Evolutionary conservation across 2,113 vertebrate genomes (phyloP), one percentile per base, ranked within the genome.

Genomic region (Ascaphus truei): DNA sequence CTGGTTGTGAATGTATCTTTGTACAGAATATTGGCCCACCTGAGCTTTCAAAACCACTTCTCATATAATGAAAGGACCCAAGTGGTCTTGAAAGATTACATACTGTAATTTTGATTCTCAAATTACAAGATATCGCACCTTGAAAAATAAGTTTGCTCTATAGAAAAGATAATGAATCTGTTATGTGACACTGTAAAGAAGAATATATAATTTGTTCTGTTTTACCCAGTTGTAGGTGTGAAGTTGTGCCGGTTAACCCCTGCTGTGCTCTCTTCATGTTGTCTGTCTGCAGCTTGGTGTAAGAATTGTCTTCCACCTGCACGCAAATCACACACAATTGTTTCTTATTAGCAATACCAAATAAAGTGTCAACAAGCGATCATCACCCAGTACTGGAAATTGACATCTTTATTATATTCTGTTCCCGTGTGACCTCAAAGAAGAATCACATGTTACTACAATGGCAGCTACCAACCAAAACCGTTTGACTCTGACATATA

Each of bases 311-410:
- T 72, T 78, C 66, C 75, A 76, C 73, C 77, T 81, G 78, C 77
- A 86, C 71, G 68, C 43, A 84, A 80, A 78, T 22, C 72, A 72
- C 43, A 77, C 79, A 79, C 16, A 62, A 22, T 76, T 72, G 78
- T 12, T 75, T 68, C 12, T 50, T 75, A 74, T 73, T 72, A 31
- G 43, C 34, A 72, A 34, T 27, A 77, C 64, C 63, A 77, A 80
- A 68, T 74, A 51, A 72, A 57, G 45, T 22, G 5, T 9, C 23
- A 53, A 30, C 51, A 16, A 30, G 26, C 27, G 8, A 25, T 25
- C 10, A 58, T 41, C 62, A 75, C 22, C 55, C 71, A 69, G n/a
- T 78, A 58, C 51, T 67, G 76, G 62, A 81, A 80, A 83, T 74
- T 31, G 59, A 63, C 62, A 76, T 64, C 62, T 75, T 77, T 75